A percentile compares a stretch with the other conserved stretches of the same genome.
These are phyloP conservation scores for Porites australiensis DNA, from an alignment of 64 coral and sea anemone species.

Conservation along the genomic window DNA sequence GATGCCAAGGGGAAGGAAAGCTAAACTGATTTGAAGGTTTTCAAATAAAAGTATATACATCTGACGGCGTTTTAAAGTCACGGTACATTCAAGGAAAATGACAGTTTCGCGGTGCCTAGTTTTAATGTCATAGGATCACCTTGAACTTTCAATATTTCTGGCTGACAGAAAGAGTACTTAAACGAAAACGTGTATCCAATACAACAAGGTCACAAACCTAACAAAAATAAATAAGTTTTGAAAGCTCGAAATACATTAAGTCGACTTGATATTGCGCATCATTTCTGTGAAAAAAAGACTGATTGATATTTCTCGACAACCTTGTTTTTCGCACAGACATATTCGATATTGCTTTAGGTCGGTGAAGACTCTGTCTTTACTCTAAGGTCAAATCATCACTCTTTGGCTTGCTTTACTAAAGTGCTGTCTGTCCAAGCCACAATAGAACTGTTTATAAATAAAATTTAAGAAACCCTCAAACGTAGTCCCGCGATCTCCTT, in stretches of 20 bases:
- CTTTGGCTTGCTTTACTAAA: not conserved
- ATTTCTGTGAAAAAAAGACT: not conserved
- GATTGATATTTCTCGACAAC: not conserved
- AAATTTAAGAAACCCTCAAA: not conserved
- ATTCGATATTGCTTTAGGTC: not conserved
- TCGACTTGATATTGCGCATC: not conserved
- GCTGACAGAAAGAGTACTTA: not conserved
- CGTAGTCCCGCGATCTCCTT: not conserved
- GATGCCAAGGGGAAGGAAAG: not conserved
- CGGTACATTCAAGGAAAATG: not conserved
- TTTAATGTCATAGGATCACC: not conserved
- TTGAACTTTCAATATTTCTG: not conserved
- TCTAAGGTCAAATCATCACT: not conserved
- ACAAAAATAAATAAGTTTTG: not conserved
- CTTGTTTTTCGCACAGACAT: not conserved
- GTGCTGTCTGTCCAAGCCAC: slow-evolving; percentile 27
- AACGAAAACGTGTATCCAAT: not conserved
- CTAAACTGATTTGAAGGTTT: not conserved
- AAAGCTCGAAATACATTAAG: not conserved
- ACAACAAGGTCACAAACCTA: not conserved
- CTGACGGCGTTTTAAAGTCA: not conserved
- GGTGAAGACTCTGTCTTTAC: slow-evolving; percentile 15
- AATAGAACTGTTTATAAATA: slow-evolving; percentile 39
- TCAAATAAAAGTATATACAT: no score
- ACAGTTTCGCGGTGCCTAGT: not conserved